Evolutionary conservation across 37 sponge, comb jelly and placozoan species (phyloP), one percentile per base, ranked within the genome.

Genomic region (Ephydatia muelleri): DNA sequence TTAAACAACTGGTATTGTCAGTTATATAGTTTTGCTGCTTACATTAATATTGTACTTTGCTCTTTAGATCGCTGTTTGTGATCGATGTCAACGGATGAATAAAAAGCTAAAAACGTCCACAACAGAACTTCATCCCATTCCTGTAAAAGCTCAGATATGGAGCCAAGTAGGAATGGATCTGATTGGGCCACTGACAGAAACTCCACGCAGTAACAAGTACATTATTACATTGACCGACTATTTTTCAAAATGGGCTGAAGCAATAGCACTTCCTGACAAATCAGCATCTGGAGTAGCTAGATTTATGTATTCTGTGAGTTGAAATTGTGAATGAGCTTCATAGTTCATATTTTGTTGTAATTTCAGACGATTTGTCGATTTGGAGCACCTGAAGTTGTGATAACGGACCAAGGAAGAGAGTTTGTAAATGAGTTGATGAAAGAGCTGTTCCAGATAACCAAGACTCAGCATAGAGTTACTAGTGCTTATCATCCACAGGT

Each of bases 211-310:
- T 37, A 83, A 84, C 32, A 77, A 67, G 26, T 86, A 34, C 26
- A 68, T 86, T 8, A 28, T 86, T 40, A 80, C 86, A 28, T n/a
- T 86, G 11, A 70, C 69, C 49, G 86, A 86, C 43, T 85, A 88
- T 64, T 88, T n/a, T 67, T 73, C 84, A 2, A 88, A 88, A 73
- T 88, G 73, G 80, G 90, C 80, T 29, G 90, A 78, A 47, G 90
- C 90, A 37, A 75, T 70, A 49, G 49, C 90, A n/a, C 67, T 87
- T 21, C 76, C 85, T 67, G 30, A 28, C 34, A 82, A 82, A 38
- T 14, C 38, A 5, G 65, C 79, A 29, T 16, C 26, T 22, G 79
- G 78, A 3, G 12, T 82, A 34, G 86, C 86, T 6, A 73, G 34
- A 37, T 68, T 68, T 28, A 68, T 68, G n/a, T 68, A 68, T 28